Evolutionary conservation across 1,140 invertebrate genomes (phyloP).

Genomic region (Drosophila lini): DNA sequence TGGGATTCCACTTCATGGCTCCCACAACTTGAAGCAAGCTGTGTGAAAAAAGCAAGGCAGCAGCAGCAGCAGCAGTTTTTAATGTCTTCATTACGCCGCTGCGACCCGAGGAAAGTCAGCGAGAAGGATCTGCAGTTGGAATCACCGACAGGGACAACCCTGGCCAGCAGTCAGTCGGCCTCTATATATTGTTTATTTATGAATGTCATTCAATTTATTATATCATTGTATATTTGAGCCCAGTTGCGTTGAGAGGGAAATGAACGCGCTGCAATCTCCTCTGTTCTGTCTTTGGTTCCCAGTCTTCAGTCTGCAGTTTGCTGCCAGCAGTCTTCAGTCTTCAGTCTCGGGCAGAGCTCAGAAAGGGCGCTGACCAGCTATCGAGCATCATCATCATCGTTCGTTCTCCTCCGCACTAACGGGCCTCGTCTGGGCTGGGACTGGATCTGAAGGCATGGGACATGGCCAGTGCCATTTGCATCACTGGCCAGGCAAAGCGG

Average conservation of each 20-base stretch:
- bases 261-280: constrained; percentile 65
- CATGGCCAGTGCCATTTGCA: constrained; percentile 62
- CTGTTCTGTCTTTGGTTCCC: not conserved
- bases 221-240: constrained; percentile 80
- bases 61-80: constrained; percentile 34
- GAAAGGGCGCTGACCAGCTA: constrained; percentile 68
- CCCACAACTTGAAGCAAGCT: constrained; percentile 33
- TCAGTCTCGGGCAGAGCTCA: constrained; percentile 18
- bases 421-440: constrained; percentile 40
- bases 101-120: constrained; percentile 16
- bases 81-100: constrained; percentile 75
- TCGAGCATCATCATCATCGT: constrained; percentile 32
- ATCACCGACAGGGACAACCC: not conserved
- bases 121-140: not conserved
- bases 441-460: constrained; percentile 25
- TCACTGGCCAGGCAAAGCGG: constrained; percentile 50
- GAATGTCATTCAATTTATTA: constrained; percentile 83
- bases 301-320: constrained; percentile 21
- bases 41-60: constrained; percentile 34
- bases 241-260: constrained; percentile 74
- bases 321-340: constrained; percentile 2
- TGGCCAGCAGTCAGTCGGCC: constrained; percentile 17
- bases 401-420: constrained; percentile 54
- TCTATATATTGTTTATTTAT: constrained; percentile 81
- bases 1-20: constrained; percentile 21